Conservation (phyloP, 2,113 vertebrate genomes). For the Butorides virescens region DNA sequence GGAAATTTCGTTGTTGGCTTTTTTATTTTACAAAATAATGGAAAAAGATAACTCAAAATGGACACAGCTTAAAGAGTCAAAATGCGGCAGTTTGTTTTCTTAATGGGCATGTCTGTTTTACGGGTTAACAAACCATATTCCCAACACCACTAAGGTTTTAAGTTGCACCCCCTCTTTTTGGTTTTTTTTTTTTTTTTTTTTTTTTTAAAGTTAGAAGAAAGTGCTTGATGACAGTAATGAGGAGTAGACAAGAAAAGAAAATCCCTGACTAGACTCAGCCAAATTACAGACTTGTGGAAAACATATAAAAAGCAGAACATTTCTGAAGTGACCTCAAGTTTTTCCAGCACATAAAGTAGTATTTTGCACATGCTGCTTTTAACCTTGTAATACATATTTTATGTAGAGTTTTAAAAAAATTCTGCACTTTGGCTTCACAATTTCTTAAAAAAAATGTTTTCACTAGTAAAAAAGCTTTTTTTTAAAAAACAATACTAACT, state of each 20-base stretch:
- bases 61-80: background rate
- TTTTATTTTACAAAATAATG: background rate
- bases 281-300: slow-evolving; percentile 52
- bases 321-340: background rate
- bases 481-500: background rate
- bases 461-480: background rate
- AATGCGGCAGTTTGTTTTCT: background rate
- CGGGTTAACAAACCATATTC: background rate
- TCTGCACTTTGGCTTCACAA: background rate
- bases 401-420: background rate
- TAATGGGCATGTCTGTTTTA: background rate
- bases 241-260: slow-evolving; percentile 30
- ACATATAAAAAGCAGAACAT: background rate
- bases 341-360: background rate
- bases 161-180: fast-evolving
- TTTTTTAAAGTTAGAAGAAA: background rate
- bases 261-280: background rate
- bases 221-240: background rate
- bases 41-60: background rate
- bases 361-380: background rate
- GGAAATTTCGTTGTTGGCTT: background rate
- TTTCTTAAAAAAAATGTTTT: background rate
- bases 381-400: background rate
- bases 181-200: background rate
- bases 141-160: background rate